Evolutionary conservation across 92 coral and sea anemone genomes (phyloP).

Genomic region (Porites evermanni): DNA sequence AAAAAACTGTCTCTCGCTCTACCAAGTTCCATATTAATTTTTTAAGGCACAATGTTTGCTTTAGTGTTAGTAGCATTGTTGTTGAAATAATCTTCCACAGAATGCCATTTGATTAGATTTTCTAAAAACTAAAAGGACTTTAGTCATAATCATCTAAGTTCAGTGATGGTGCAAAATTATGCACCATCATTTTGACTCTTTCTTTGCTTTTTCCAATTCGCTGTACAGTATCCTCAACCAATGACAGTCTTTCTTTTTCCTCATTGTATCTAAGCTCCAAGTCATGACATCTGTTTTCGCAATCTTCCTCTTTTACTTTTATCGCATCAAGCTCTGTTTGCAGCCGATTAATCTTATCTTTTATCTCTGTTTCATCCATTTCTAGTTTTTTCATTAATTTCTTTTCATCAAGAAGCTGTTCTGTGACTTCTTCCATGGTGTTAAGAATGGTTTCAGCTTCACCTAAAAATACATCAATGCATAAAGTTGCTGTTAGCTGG

Average conservation of each 20-base stretch:
- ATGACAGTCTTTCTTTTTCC: slow-evolving; percentile 80
- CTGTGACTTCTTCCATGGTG: slow-evolving; percentile 90
- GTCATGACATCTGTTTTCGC: slow-evolving; percentile 73
- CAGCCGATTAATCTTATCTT: slow-evolving; percentile 79
- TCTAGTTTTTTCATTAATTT: slow-evolving; percentile 80
- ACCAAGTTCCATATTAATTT: too few relatives aligned
- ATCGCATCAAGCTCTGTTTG: slow-evolving; percentile 79
- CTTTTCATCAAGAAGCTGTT: slow-evolving; percentile 89
- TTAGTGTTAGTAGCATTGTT: too few relatives aligned
- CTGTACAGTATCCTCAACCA: slow-evolving; percentile 93
- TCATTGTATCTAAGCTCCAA: slow-evolving; percentile 82
- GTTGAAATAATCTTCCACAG: too few relatives aligned
- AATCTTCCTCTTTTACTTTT: slow-evolving; percentile 60
- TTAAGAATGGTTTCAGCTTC: slow-evolving; percentile 87
- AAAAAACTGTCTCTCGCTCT: too few relatives aligned
- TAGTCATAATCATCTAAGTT: slow-evolving; percentile 81
- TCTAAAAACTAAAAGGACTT: too few relatives aligned
- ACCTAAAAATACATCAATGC: slow-evolving; percentile 44
- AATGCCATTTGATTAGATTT: too few relatives aligned
- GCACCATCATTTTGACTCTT: slow-evolving; percentile 93
- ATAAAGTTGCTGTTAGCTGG: background rate
- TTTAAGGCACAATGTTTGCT: too few relatives aligned
- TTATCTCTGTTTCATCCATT: slow-evolving; percentile 77
- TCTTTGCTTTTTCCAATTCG: slow-evolving; percentile 94
- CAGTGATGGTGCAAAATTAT: slow-evolving; percentile 90